Evolutionary conservation across 2,797 vertebrate genomes (phyloP), one percentile per base, ranked within the genome.

Genomic region (Neosilurus mollespiculum): DNA sequence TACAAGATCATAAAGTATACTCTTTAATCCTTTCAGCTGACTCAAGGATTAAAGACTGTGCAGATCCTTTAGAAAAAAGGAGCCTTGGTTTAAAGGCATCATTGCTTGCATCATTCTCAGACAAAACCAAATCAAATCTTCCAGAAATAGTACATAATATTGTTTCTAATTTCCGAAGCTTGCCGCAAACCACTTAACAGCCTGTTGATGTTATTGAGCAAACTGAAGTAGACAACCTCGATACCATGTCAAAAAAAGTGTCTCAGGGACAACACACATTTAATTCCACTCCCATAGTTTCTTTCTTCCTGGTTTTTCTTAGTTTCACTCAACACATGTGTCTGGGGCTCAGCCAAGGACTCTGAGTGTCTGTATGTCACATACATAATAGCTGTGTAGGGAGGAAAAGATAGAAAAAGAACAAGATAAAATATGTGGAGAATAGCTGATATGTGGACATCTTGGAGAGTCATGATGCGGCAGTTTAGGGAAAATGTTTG

Each of bases 401-500:
- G 61, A 20, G 34, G 58, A 70, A 81, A 43, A 30, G n/a, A n/a
- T n/a, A n/a, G n/a, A 53, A 82, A 67, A 34, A 65, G 37, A 49
- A 77, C 80, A 49, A 43, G 79, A 77, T 82, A 43, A 43, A 81
- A 62, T 71, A 49, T 76, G 62, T 56, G 66, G 24, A 79, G 66
- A 84, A 83, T 64, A 64, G 73, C 69, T 81, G 65, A 72, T 58
- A 22, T 82, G 53, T 78, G 58, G 37, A 73, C 51, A 77, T 22
- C 26, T 71, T 24, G 16, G 84, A 84, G 88, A 89, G 83, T 91
- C 91, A 91, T 92, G 93, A 92, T 87, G 85, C 26, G 84, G 90
- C 88, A 92, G 81, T 89, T 84, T 89, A 87, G 59, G 58, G 78
- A 83, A 84, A 85, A 56, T 88, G 87, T 90, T 91, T 89, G 56